These are phyloP conservation scores for Barypeithes pellucidus DNA, from an alignment of 2,888 invertebrate species.

Conservation along the genomic window DNA sequence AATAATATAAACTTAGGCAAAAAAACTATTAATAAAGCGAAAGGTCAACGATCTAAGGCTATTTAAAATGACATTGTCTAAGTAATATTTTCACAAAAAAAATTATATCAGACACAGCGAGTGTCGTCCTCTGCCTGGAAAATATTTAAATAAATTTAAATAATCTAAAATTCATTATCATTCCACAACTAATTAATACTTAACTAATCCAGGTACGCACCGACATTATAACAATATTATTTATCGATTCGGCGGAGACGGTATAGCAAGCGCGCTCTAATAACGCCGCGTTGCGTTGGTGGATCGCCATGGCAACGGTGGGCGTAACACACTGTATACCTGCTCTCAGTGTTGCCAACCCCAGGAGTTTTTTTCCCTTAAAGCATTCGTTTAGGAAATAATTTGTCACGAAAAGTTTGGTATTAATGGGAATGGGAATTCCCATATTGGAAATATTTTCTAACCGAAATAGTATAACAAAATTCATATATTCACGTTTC, in stretches of 20 bases:
- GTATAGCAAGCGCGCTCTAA: conserved; percentile 58
- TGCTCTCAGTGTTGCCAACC: conserved; percentile 38
- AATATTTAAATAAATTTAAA: not conserved
- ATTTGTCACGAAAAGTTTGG: not conserved
- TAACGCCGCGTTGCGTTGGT: conserved; percentile 63
- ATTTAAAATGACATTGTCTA: not conserved
- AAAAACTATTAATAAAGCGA: not conserved
- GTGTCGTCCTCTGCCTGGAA: not conserved
- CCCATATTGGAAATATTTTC: no score
- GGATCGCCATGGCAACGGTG: conserved; percentile 63
- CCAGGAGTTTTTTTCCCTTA: conserved; percentile 5
- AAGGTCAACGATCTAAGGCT: not conserved
- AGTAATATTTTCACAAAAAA: not conserved
- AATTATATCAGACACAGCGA: not conserved
- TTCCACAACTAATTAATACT: conserved; percentile 23
- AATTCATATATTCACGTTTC: no score
- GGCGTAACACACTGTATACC: conserved; percentile 61
- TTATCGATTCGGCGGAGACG: conserved; percentile 60
- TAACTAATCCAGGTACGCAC: conserved; percentile 45
- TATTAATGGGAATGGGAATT: not conserved
- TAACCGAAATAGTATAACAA: no score
- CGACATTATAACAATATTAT: conserved; percentile 53
- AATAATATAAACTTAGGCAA: not conserved
- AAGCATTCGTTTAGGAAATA: conserved; percentile 8
- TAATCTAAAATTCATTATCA: conserved; percentile 15